Conservation (phyloP, 2,888 invertebrate species). For the Byasa hedistus region DNA sequence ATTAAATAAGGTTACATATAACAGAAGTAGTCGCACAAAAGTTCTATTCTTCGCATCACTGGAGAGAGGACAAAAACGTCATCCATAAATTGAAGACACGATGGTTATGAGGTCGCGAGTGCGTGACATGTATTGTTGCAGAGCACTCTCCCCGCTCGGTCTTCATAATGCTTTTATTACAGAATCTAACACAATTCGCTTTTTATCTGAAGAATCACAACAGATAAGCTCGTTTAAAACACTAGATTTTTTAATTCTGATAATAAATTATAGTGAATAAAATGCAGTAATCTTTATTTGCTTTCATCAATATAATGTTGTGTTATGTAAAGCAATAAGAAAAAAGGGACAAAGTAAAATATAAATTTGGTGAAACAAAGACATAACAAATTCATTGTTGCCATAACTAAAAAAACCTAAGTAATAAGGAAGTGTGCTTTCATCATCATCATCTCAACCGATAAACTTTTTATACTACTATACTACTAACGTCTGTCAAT, state of each 20-base stretch:
- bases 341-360: too few relatives aligned
- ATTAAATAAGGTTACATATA: background rate
- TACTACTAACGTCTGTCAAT: too few relatives aligned
- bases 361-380: too few relatives aligned
- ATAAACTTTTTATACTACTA: too few relatives aligned
- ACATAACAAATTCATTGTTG: too few relatives aligned
- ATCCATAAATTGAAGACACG: slow-evolving; percentile 60
- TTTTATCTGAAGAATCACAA: slow-evolving; percentile 12
- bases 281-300: too few relatives aligned
- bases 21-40: slow-evolving; percentile 1
- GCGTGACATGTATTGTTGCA: slow-evolving; percentile 66
- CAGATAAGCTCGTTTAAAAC: slow-evolving; percentile 1
- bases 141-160: slow-evolving; percentile 47
- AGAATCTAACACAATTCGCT: slow-evolving; percentile 30
- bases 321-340: too few relatives aligned
- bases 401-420: too few relatives aligned
- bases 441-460: too few relatives aligned
- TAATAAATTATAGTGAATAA: background rate
- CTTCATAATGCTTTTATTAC: slow-evolving; percentile 57
- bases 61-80: slow-evolving; percentile 48
- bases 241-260: background rate
- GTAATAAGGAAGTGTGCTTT: too few relatives aligned
- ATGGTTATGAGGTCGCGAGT: slow-evolving; percentile 68
- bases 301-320: too few relatives aligned
- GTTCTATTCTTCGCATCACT: slow-evolving; percentile 32